phyloP scores from a whole-genome alignment of 2,888 invertebrate genomes.

The Apodemia duryi region DNA sequence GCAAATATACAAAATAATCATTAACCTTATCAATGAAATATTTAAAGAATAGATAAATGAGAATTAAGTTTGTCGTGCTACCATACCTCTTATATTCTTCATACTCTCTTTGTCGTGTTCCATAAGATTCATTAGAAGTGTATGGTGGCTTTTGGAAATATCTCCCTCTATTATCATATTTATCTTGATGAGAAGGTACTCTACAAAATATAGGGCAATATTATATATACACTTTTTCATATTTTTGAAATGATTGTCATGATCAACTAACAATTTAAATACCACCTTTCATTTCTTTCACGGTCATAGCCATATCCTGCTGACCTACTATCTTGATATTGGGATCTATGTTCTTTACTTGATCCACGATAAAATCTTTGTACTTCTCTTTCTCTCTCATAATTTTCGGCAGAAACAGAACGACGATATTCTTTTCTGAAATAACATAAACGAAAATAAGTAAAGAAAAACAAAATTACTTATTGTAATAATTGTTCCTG shows the following conservation, averaged over 20 bases:
- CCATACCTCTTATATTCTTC: constrained; percentile 59
- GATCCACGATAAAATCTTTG: constrained; percentile 68
- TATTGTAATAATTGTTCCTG: too few species aligned
- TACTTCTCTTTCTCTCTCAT: constrained; percentile 59
- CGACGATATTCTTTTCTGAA: constrained; percentile 58
- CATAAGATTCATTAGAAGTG: constrained; percentile 45
- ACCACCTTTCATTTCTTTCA: constrained; percentile 54
- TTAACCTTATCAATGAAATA: too few species aligned
- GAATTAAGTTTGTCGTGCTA: constrained; percentile 8
- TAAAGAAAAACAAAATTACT: too few species aligned
- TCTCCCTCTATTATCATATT: constrained; percentile 52
- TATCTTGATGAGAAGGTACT: constrained; percentile 50
- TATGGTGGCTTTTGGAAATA: constrained; percentile 45
- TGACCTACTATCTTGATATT: constrained; percentile 41
- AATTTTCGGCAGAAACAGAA: constrained; percentile 50
- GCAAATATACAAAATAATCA: too few species aligned
- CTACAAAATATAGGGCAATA: constrained; percentile 40
- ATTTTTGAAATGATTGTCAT: background rate
- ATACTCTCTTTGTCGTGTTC: constrained; percentile 48
- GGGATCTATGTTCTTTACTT: constrained; percentile 57
- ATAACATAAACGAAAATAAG: background rate
- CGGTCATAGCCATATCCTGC: constrained; percentile 38
- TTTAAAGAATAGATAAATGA: too few species aligned
- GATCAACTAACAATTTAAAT: constrained; percentile 25
- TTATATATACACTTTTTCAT: constrained; percentile 1